Conservation (phyloP, 1,140 invertebrate genomes). For the Monochamus saltuarius region DNA sequence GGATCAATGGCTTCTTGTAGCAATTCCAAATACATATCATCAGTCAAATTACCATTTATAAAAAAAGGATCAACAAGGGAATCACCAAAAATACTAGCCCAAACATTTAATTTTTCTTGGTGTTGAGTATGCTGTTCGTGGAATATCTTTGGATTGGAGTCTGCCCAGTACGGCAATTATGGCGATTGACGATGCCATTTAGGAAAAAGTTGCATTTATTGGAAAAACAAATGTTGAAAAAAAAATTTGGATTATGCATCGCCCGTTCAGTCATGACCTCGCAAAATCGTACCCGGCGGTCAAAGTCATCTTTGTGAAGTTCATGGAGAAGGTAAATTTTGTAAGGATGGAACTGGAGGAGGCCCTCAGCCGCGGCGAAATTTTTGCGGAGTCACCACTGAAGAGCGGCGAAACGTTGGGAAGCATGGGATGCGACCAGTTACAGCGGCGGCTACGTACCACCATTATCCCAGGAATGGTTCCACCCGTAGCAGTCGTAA, state of each 20-base stretch:
- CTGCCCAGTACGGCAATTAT: conserved; percentile 25
- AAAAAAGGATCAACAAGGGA: conserved; percentile 1
- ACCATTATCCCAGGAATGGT: no score
- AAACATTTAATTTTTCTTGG: conserved; percentile 22
- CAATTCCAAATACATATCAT: neutral
- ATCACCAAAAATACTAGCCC: conserved; percentile 15
- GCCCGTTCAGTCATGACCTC: conserved; percentile 8
- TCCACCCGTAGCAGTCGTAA: no score
- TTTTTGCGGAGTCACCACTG: no score
- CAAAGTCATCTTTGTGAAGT: conserved; percentile 1
- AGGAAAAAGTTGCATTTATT: conserved; percentile 20
- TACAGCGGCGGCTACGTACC: no score
- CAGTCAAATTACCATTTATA: conserved; percentile 5
- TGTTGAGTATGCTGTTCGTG: conserved; percentile 14
- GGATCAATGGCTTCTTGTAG: neutral
- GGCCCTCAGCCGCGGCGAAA: no score
- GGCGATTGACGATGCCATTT: conserved; percentile 19
- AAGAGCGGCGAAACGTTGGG: no score
- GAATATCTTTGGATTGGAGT: conserved; percentile 9
- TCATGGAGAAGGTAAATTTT: neutral
- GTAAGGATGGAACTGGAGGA: no score
- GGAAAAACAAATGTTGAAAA: conserved; percentile 10
- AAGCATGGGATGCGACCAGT: no score
- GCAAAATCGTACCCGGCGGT: conserved; percentile 3
- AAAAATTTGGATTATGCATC: conserved; percentile 9